Conservation (phyloP, 2,113 vertebrate species). For the Urocynchramus pylzowi region DNA sequence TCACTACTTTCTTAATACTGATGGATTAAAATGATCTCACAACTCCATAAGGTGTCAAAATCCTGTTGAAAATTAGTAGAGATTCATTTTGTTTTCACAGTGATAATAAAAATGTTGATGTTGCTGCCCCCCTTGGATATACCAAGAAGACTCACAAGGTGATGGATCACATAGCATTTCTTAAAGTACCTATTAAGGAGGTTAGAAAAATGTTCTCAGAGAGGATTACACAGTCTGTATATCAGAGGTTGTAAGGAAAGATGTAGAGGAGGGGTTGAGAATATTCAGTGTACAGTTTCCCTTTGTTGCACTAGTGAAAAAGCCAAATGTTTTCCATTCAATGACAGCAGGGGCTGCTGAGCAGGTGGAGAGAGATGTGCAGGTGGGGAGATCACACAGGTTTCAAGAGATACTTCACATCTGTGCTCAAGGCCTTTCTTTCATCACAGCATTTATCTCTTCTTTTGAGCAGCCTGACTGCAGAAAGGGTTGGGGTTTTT, state of each 20-base stretch:
- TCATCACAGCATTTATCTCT: conserved; percentile 18
- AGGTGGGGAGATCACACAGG: conserved; percentile 47
- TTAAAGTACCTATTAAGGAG: not conserved
- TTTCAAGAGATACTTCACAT: conserved; percentile 40
- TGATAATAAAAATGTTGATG: not conserved
- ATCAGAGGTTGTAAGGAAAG: not conserved
- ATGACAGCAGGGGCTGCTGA: not conserved
- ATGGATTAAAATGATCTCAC: not conserved
- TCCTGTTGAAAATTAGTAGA: not conserved
- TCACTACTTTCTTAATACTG: not conserved
- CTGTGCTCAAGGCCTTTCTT: conserved; percentile 12
- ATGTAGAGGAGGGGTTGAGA: not conserved
- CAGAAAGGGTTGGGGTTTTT: not conserved
- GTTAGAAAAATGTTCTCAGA: conserved; percentile 1
- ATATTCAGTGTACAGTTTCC: not conserved
- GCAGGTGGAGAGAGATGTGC: conserved; percentile 49
- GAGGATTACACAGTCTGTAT: not conserved
- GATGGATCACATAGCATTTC: not conserved
- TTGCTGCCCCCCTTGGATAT: not conserved
- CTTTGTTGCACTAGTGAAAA: conserved; percentile 15
- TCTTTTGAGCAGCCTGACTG: not conserved
- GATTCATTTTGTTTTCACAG: not conserved
- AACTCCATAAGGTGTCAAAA: not conserved
- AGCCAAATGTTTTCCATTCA: not conserved
- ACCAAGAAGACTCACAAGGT: not conserved